Evolutionary conservation across 2,888 invertebrate species (phyloP).

Genomic region (Dendrolimus pini): DNA sequence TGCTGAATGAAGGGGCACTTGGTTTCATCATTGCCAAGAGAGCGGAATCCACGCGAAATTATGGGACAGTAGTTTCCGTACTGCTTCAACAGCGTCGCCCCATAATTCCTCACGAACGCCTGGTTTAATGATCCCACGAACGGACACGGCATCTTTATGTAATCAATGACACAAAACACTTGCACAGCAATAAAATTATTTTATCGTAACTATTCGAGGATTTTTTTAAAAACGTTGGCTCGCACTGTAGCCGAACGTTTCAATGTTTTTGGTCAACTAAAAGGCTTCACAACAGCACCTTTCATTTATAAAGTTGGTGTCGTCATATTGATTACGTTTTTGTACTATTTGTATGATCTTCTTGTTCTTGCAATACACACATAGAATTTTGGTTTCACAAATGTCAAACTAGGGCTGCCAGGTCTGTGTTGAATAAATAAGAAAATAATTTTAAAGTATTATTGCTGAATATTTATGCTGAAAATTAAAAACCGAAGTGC

Average conservation of each 20-base stretch:
- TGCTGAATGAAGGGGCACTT: slow-evolving; percentile 68
- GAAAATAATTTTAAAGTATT: no score
- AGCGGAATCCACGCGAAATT: slow-evolving; percentile 76
- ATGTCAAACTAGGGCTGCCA: not conserved
- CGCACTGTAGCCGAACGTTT: slow-evolving; percentile 74
- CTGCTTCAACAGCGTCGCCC: slow-evolving; percentile 83
- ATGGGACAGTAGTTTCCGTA: slow-evolving; percentile 91
- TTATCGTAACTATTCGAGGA: slow-evolving; percentile 26
- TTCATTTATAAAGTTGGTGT: slow-evolving; percentile 72
- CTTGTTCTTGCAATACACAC: slow-evolving; percentile 10
- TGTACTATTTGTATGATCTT: slow-evolving; percentile 13
- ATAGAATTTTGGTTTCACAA: not conserved
- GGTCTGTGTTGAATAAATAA: not conserved
- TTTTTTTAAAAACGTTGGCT: slow-evolving; percentile 58
- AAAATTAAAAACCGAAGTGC: no score
- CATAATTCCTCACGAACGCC: slow-evolving; percentile 89
- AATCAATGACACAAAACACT: slow-evolving; percentile 54
- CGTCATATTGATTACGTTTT: slow-evolving; percentile 67
- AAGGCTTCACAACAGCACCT: slow-evolving; percentile 42
- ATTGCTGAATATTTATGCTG: no score
- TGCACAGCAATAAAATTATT: slow-evolving; percentile 34
- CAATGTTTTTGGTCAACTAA: slow-evolving; percentile 52
- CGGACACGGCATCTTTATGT: slow-evolving; percentile 89
- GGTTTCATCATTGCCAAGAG: slow-evolving; percentile 57
- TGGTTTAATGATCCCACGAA: slow-evolving; percentile 88